Evolutionary conservation across 92 coral and sea anemone genomes (phyloP), one percentile per base, ranked within the genome.

Genomic region (Zoanthus sociatus): DNA sequence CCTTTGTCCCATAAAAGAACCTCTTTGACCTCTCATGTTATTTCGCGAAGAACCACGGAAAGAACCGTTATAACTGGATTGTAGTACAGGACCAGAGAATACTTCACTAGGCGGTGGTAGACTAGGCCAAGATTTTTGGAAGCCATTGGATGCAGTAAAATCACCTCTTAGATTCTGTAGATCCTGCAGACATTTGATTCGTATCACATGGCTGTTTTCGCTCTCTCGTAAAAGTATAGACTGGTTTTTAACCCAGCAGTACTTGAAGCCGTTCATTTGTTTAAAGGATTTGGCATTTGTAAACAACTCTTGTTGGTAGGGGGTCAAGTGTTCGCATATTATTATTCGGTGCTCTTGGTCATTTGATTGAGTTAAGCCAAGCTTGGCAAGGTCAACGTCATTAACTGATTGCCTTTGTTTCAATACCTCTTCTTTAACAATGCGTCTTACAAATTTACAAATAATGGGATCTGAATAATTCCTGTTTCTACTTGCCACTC

Each of bases 401-500:
- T 55, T 55, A 10, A 55, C 63, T 55, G 12, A 55, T 55, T 55
- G 63, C 63, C 17, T 55, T 55, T 16, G 12, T 11, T 11, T 16
- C 63, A 55, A 10, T 16, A 55, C 63, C 17, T 16, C 14, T 55
- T 55, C 63, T 55, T 55, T 55, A 55, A 16, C 63, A 11, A 55
- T 10, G 14, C 63, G 12, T 55, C 63, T 55, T 10, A 16, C 17
- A 16, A 55, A 55, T 55, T 55, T 55, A 16, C 63, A 55, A 16
- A 55, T 55, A 10, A 55, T 55, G 12, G 63, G 63, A 11, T 55
- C 17, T 55, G 63, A 16, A 10, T 16, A 26, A 6, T n/a, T 73
- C 18, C 32, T 42, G 53, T 73, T 73, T 73, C 78, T 73, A 17
- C n/a, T n/a, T 18, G 78, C 32, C 56, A 76, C 63, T 76, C 81